Evolutionary conservation across 2,888 invertebrate species (phyloP), one percentile per base, ranked within the genome.

Genomic region (Brachypalpus laphriformis): DNA sequence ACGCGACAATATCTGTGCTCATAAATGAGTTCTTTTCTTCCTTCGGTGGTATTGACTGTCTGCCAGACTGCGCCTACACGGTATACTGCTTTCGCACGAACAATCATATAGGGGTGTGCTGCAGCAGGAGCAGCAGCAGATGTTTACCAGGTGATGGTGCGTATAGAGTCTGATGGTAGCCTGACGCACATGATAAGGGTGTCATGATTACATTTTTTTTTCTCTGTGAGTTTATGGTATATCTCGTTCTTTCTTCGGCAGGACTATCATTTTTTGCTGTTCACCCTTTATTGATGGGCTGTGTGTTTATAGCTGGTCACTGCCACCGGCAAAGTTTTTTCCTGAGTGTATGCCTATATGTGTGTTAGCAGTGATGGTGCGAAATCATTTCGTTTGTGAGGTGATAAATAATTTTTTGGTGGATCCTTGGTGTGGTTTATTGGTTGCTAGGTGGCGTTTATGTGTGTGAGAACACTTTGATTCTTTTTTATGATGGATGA

Each of bases 51-150:
- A 61, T 66, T 65, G 40, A 59, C 42, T 47, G 70, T 54, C 61
- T 75, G 45, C 31, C 65, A 76, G 57, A 40, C 75, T 82, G 57
- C 47, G 54, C 75, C 70, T 82, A 75, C 70, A 82, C 70, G 70
- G 66, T 81, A 81, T 61, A 63, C 54, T 76, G 81, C 42, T 56
- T 18, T 31, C 42, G 20, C 25, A 74, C 8, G 20, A 42, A 57
- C 14, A 40, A 8, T 28, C 0, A n/a, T 3, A 57, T 57, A 37
- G 65, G 56, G 57, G 75, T 75, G 66, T 66, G 47, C 70, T 70
- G 47, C 37, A 70, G 28, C 65, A 76, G 81, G 75, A 82, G 47
- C 37, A 70, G 28, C 65, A 76, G 81, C 81, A 82, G 82, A 82
- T 82, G 82, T 42, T 82, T 80, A 47, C 57, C 22, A 22, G 56